Percentiles rank a stretch among this genome's conserved stretches.
phyloP scores from a whole-genome alignment of 2,888 invertebrate genomes.

The Philaethria dido region DNA sequence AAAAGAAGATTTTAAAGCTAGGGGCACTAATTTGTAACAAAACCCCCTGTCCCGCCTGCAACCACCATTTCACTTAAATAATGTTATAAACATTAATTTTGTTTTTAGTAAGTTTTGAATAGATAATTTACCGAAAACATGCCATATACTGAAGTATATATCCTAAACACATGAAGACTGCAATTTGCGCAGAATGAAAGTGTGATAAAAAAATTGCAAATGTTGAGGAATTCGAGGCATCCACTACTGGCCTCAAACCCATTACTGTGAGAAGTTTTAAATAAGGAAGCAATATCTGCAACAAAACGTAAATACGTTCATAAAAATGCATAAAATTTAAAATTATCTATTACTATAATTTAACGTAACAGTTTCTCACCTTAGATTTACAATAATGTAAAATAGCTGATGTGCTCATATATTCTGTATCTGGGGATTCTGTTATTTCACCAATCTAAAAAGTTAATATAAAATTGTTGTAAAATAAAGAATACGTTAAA shows the following conservation, averaged over 20 bases:
- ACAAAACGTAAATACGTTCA: constrained; percentile 40
- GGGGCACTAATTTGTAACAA: constrained; percentile 83
- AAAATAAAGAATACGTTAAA: background rate
- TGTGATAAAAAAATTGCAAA: constrained; percentile 85
- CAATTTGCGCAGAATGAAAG: constrained; percentile 87
- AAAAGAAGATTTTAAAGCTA: constrained; percentile 68
- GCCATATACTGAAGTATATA: constrained; percentile 91
- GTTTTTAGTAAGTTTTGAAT: background rate
- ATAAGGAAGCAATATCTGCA: constrained; percentile 89
- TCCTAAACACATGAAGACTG: constrained; percentile 87
- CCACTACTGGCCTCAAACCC: constrained; percentile 89
- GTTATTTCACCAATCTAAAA: constrained; percentile 87
- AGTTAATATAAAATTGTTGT: no score
- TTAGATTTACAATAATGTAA: constrained; percentile 92
- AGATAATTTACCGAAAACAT: constrained; percentile 86
- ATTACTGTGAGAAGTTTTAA: constrained; percentile 88
- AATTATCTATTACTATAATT: no score
- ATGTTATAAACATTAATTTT: background rate
- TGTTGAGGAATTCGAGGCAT: constrained; percentile 84
- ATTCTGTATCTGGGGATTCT: constrained; percentile 86
- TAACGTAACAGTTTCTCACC: constrained; percentile 56
- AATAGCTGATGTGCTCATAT: constrained; percentile 90
- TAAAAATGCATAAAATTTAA: background rate
- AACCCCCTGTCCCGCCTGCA: constrained; percentile 89
- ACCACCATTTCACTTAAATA: constrained; percentile 40